Evolutionary conservation across 2,888 invertebrate species (phyloP).

Genomic region (Eledone cirrhosa): DNA sequence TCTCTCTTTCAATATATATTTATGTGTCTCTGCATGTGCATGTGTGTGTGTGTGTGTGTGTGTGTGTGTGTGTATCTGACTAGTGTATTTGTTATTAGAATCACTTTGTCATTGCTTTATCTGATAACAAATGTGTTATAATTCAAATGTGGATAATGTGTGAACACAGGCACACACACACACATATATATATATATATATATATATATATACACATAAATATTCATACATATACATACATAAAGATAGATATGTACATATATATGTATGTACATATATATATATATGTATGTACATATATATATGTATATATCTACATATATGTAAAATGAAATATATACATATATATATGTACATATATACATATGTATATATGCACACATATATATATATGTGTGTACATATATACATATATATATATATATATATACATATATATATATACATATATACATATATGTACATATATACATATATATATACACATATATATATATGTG

Average conservation of each 20-base stretch:
- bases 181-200: background rate
- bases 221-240: background rate
- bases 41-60: too few species aligned
- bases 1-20: too few species aligned
- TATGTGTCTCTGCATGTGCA: too few species aligned
- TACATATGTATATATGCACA: too few species aligned
- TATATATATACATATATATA: conserved; percentile 6
- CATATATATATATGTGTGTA: too few species aligned
- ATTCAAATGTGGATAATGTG: background rate
- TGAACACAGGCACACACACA: background rate
- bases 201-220: background rate
- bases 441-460: background rate
- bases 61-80: too few species aligned
- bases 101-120: too few species aligned
- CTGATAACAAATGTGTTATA: too few species aligned
- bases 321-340: too few species aligned
- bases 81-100: too few species aligned
- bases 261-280: background rate
- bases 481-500: background rate
- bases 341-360: too few species aligned
- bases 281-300: background rate
- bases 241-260: background rate
- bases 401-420: too few species aligned
- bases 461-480: background rate
- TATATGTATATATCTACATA: background rate